Conservation (phyloP, 1,140 invertebrate genomes). For the Babylonia areolata region DNA sequence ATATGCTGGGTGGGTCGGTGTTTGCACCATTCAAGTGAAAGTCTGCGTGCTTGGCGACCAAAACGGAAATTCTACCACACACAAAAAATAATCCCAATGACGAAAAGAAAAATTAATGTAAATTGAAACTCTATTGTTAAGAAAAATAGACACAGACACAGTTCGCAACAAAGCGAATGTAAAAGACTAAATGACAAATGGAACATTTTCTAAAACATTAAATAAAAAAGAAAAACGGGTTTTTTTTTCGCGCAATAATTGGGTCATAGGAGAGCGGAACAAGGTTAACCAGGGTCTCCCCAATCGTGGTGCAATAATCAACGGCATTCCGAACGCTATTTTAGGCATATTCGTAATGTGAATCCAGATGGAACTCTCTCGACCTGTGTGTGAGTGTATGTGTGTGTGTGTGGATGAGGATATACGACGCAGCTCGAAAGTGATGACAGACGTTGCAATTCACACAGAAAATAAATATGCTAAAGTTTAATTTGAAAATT, state of each 20-base stretch:
- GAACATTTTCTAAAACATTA: neutral
- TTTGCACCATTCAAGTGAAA: constrained; percentile 9
- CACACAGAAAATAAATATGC: neutral
- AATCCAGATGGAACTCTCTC: no score
- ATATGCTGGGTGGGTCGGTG: neutral
- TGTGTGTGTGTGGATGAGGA: neutral
- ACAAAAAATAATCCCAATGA: neutral
- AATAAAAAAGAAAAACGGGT: neutral
- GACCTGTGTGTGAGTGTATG: neutral
- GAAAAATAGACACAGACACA: neutral
- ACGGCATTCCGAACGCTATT: neutral
- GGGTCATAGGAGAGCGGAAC: no score
- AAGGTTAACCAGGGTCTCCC: neutral
- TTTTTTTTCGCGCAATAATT: neutral
- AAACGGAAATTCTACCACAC: neutral
- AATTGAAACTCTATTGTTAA: neutral
- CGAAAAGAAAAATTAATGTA: neutral
- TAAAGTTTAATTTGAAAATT: neutral
- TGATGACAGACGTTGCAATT: neutral
- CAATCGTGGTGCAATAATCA: neutral
- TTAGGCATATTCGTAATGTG: no score
- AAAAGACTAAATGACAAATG: neutral
- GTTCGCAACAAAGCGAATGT: neutral
- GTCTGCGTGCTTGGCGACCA: constrained; percentile 14
- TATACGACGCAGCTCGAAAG: neutral